Percentiles rank a stretch among this genome's conserved stretches.
Evolutionary conservation across 2,113 vertebrate species (phyloP).

Genomic region (Catagonus wagneri): DNA sequence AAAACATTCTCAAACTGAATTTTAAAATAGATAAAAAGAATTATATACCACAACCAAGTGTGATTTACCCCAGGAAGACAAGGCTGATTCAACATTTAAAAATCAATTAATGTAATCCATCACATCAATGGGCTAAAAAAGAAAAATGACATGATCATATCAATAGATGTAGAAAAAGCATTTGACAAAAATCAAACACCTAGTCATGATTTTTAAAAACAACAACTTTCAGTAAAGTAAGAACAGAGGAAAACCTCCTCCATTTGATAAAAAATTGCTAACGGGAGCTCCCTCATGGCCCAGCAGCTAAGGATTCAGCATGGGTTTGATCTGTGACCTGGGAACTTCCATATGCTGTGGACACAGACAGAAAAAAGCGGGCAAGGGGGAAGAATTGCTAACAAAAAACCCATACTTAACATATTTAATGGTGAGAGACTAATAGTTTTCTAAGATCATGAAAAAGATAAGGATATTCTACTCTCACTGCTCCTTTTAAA

Average conservation of each 20-base stretch:
- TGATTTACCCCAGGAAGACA: background rate
- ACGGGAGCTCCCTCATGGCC: no score
- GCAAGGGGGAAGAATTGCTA: background rate
- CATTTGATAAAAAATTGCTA: no score
- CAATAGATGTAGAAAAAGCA: background rate
- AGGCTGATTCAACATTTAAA: background rate
- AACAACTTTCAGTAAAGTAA: background rate
- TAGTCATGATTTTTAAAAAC: background rate
- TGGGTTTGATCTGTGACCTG: no score
- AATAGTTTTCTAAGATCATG: background rate
- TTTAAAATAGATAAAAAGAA: background rate
- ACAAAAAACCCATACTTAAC: background rate
- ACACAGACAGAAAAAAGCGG: no score
- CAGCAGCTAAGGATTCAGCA: no score
- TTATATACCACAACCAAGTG: background rate
- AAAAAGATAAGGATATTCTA: background rate
- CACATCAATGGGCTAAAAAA: background rate
- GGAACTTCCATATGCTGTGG: no score
- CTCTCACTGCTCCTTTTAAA: background rate
- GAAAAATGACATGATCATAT: background rate
- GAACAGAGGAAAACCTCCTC: background rate
- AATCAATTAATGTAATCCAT: background rate
- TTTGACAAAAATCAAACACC: background rate
- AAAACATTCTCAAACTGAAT: background rate
- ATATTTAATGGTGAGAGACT: background rate